A percentile compares a stretch with the other conserved stretches of the same genome.
Evolutionary conservation across 2,113 vertebrate species (phyloP).

Genomic region (Dicerorhinus sumatrensis): DNA sequence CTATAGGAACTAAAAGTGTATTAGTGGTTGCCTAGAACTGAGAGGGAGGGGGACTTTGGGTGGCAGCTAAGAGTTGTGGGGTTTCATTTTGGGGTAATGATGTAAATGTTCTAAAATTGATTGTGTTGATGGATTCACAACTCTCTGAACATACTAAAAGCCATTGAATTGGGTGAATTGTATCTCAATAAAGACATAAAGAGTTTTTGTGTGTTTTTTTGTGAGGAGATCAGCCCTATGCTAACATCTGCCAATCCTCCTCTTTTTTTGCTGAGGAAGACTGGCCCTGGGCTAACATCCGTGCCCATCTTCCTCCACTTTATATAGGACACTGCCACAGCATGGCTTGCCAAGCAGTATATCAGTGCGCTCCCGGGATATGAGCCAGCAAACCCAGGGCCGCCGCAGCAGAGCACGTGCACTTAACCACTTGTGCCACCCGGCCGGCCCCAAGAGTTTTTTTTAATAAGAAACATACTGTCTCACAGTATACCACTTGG

Average conservation of each 20-base stretch:
- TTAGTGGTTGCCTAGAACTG: neutral
- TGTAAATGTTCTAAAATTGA: neutral
- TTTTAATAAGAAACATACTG: neutral
- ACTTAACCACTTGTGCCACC: too few species aligned
- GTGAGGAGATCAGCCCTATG: too few species aligned
- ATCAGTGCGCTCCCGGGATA: too few species aligned
- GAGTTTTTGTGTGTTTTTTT: neutral
- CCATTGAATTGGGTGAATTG: neutral
- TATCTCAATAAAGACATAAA: neutral
- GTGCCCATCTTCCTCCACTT: too few species aligned
- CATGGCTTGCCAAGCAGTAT: too few species aligned
- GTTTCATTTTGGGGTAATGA: neutral
- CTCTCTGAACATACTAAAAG: neutral
- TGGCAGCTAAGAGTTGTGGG: neutral
- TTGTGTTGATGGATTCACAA: neutral
- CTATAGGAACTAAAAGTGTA: neutral
- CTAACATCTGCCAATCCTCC: too few species aligned
- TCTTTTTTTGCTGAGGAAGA: too few species aligned
- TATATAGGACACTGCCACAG: too few species aligned
- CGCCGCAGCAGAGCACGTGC: too few species aligned
- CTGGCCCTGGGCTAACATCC: too few species aligned
- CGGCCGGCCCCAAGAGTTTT: neutral
- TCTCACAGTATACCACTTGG: neutral
- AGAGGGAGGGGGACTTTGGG: neutral
- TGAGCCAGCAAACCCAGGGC: too few species aligned